phyloP scores from a whole-genome alignment of 2,888 invertebrate species.

The Apamea sordens region DNA sequence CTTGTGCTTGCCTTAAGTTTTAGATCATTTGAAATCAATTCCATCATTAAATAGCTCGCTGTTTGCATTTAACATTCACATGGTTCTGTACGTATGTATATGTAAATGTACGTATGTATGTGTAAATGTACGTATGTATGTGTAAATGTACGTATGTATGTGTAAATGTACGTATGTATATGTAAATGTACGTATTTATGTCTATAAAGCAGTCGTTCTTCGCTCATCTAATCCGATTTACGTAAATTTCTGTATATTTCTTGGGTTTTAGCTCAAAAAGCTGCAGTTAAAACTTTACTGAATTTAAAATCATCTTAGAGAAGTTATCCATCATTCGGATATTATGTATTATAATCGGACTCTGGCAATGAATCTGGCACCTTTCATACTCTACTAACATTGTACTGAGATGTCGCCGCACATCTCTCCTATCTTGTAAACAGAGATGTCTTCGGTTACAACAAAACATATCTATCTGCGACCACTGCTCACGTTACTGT shows the following conservation, averaged over 20 bases:
- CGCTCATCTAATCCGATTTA: neutral
- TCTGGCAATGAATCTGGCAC: neutral
- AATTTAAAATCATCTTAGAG: neutral
- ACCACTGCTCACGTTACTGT: constrained; percentile 32
- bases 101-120: too few relatives aligned
- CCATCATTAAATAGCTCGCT: neutral
- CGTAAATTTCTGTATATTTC: neutral
- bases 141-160: too few relatives aligned
- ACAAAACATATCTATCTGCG: constrained; percentile 3
- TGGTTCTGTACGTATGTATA: neutral
- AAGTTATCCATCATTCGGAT: neutral
- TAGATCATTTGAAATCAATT: neutral
- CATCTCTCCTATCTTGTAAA: neutral
- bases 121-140: too few relatives aligned
- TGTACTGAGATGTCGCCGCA: neutral
- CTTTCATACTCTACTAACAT: neutral
- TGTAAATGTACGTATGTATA: too few relatives aligned
- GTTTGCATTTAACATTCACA: neutral
- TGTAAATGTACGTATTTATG: too few relatives aligned
- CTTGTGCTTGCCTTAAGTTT: neutral
- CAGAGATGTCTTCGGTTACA: neutral
- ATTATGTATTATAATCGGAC: too few relatives aligned
- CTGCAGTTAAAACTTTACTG: neutral
- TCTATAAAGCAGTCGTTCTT: neutral
- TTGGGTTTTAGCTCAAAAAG: neutral